Conservation (phyloP, 1,140 invertebrate genomes). For the Hylaeus volcanicus region DNA sequence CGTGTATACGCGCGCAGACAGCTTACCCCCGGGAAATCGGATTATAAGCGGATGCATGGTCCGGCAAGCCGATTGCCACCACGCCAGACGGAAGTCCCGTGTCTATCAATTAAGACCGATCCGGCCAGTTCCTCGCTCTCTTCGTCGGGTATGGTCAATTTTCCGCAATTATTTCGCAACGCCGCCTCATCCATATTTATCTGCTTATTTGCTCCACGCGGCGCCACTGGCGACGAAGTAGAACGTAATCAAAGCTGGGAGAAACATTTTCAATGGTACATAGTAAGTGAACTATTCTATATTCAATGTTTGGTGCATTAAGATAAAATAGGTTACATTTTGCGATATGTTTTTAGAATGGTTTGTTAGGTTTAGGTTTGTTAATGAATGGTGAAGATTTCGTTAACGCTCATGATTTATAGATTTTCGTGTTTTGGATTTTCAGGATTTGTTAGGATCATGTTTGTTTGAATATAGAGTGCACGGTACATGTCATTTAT, state of each 20-base stretch:
- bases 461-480: too few relatives aligned
- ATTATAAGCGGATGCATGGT: conserved; percentile 64
- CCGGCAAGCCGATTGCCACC: conserved; percentile 45
- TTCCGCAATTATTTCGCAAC: conserved; percentile 36
- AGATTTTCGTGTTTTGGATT: too few relatives aligned
- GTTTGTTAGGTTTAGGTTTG: too few relatives aligned
- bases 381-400: too few relatives aligned
- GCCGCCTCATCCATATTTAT: conserved; percentile 39
- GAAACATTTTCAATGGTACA: neutral
- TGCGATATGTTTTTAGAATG: too few relatives aligned
- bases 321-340: too few relatives aligned
- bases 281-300: too few relatives aligned
- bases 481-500: too few relatives aligned
- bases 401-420: too few relatives aligned
- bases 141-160: conserved; percentile 22
- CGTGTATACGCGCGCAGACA: conserved; percentile 66
- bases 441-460: too few relatives aligned
- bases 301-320: too few relatives aligned
- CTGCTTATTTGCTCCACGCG: conserved; percentile 9
- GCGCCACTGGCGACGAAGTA: neutral
- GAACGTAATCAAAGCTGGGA: conserved; percentile 2
- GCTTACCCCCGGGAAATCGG: conserved; percentile 71
- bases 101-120: conserved; percentile 63
- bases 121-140: neutral
- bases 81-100: conserved; percentile 36